phyloP scores from a whole-genome alignment of 1,140 invertebrate genomes.

The Mylabris phalerata region DNA sequence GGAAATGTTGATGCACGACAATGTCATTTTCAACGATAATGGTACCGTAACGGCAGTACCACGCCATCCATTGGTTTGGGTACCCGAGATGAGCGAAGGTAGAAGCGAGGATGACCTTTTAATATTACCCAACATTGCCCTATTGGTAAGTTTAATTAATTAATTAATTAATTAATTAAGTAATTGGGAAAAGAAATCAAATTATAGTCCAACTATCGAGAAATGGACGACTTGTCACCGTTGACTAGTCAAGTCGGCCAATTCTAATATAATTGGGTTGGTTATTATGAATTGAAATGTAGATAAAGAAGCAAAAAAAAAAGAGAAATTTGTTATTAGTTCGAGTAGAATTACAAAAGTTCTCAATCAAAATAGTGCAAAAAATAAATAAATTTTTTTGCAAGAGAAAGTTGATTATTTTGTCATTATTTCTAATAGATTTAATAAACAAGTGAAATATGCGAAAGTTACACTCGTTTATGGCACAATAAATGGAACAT shows the following conservation, averaged over 20 bases:
- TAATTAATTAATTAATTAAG: background rate
- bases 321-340: background rate
- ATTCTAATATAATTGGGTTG: background rate
- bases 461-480: no score
- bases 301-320: background rate
- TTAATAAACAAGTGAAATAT: no score
- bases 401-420: no score
- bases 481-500: no score
- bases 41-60: constrained; percentile 63
- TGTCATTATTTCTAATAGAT: no score
- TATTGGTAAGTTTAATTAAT: constrained; percentile 63
- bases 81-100: constrained; percentile 62
- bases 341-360: background rate
- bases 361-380: no score
- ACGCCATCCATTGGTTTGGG: constrained; percentile 61
- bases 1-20: constrained; percentile 60
- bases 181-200: background rate
- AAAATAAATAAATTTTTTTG: no score
- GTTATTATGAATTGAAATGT: background rate
- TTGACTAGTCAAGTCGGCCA: background rate
- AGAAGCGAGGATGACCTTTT: constrained; percentile 67
- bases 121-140: constrained; percentile 77
- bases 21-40: constrained; percentile 67
- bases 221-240: background rate
- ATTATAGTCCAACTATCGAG: background rate